A percentile compares a stretch with the other conserved stretches of the same genome.
phyloP scores from a whole-genome alignment of 2,888 invertebrate species.

The Phasia obesa region DNA sequence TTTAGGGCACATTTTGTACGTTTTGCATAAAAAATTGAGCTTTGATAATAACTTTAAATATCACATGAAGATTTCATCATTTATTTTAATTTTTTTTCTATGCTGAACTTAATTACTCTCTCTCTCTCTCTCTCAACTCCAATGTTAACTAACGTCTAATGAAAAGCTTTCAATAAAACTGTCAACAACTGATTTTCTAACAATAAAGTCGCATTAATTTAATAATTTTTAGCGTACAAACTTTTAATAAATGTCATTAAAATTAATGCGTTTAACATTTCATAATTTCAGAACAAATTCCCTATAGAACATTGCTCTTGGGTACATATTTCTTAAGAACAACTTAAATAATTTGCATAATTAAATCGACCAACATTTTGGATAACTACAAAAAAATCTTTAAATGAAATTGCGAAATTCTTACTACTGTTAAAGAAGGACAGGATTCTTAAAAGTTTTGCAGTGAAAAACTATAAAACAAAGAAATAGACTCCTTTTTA shows the following conservation, averaged over 20 bases:
- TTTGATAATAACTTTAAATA: no score
- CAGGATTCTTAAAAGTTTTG: not conserved
- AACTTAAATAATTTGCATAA: constrained; percentile 46
- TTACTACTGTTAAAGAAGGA: not conserved
- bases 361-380: constrained; percentile 25
- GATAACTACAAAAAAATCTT: constrained; percentile 16
- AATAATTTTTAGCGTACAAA: not conserved
- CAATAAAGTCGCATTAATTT: not conserved
- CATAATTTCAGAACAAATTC: not conserved
- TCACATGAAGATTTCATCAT: no score
- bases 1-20: no score
- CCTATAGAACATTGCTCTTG: not conserved
- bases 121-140: not conserved
- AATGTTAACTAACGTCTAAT: not conserved
- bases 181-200: not conserved
- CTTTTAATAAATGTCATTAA: constrained; percentile 32
- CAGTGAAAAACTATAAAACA: constrained; percentile 19
- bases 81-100: no score
- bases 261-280: constrained; percentile 4
- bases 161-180: not conserved
- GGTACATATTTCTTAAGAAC: not conserved
- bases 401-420: not conserved
- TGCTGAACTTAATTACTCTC: no score
- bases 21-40: no score
- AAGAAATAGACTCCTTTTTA: not conserved